phyloP scores from a whole-genome alignment of 2,888 invertebrate genomes.

The Melolontha melolontha region DNA sequence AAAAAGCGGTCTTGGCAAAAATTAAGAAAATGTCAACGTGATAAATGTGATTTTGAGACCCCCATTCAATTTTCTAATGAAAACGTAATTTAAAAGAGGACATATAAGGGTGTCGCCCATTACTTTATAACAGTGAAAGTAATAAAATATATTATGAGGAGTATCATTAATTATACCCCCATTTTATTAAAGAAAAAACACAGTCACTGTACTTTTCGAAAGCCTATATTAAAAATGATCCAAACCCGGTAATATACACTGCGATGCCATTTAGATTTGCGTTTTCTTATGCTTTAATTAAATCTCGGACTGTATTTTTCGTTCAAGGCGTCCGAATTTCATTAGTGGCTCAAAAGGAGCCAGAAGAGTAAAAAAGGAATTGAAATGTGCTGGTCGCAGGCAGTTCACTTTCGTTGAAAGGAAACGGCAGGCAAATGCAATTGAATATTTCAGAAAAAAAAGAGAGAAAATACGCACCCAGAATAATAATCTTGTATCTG shows the following conservation, averaged over 20 bases:
- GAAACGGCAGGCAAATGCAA: constrained; percentile 15
- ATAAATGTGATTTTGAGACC: too few species aligned
- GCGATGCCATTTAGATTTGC: constrained; percentile 17
- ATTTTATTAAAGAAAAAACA: too few species aligned
- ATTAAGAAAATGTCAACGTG: too few species aligned
- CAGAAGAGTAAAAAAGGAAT: background rate
- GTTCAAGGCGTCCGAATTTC: constrained; percentile 5
- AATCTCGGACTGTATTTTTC: constrained; percentile 17
- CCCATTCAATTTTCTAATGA: too few species aligned
- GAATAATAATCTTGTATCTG: constrained; percentile 23
- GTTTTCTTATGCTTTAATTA: constrained; percentile 20
- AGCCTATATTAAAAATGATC: constrained; percentile 1
- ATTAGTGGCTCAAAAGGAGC: constrained; percentile 15
- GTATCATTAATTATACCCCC: too few species aligned
- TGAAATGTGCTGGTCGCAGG: background rate
- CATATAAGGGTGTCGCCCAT: too few species aligned
- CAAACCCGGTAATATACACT: constrained; percentile 1
- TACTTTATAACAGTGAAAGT: too few species aligned
- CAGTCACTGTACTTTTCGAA: too few species aligned
- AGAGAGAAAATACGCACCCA: constrained; percentile 2
- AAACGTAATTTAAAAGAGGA: too few species aligned
- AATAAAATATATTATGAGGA: too few species aligned
- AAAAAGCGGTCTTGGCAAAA: too few species aligned
- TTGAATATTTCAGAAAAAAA: constrained; percentile 24
- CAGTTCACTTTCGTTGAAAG: background rate